Conservation (phyloP, 2,888 invertebrate genomes). For the Temnothorax ravouxi region DNA sequence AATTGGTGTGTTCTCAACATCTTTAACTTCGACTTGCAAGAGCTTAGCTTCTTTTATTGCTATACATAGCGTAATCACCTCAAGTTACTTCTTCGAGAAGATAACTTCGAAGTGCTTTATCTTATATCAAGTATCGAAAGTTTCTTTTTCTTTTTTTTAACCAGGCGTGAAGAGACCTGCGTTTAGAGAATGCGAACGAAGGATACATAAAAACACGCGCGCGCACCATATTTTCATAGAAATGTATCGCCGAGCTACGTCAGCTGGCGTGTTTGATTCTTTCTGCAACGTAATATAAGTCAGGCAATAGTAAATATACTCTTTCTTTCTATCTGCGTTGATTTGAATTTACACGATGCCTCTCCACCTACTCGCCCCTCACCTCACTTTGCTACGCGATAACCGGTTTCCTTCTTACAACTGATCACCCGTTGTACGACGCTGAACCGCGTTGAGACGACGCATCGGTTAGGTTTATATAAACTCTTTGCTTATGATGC, state of each 20-base stretch:
- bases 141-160: not conserved
- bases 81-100: not conserved
- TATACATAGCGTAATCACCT: not conserved
- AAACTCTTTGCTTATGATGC: constrained; percentile 74
- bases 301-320: constrained; percentile 75
- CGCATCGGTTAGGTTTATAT: constrained; percentile 76
- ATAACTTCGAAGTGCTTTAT: constrained; percentile 5
- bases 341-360: constrained; percentile 68
- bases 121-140: not conserved
- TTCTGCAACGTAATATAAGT: constrained; percentile 71
- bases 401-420: constrained; percentile 67
- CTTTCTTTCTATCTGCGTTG: constrained; percentile 63
- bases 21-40: not conserved
- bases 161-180: not conserved
- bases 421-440: constrained; percentile 65
- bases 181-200: not conserved
- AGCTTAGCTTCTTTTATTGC: constrained; percentile 9
- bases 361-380: constrained; percentile 21
- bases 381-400: constrained; percentile 25
- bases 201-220: constrained; percentile 23
- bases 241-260: constrained; percentile 63
- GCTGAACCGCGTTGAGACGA: constrained; percentile 70
- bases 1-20: not conserved
- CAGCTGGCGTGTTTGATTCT: constrained; percentile 78
- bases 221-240: constrained; percentile 16